Evolutionary conservation across 2,113 vertebrate species (phyloP).

Genomic region (Patagioenas fasciata): DNA sequence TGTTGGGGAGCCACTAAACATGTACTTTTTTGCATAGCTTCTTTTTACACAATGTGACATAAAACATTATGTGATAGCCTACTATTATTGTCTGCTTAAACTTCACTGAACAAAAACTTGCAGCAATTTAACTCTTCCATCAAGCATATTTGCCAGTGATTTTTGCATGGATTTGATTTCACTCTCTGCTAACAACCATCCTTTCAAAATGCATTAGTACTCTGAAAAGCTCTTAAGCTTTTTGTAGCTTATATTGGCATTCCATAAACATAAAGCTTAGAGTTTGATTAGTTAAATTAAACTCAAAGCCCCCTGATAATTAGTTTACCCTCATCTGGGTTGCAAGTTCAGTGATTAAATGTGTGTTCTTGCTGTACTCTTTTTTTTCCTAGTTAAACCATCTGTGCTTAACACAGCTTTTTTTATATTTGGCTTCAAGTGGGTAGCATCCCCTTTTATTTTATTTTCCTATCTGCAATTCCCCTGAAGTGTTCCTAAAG

Average conservation of each 20-base stretch:
- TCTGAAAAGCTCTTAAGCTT: not conserved
- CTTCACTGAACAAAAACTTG: not conserved
- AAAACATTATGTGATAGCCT: not conserved
- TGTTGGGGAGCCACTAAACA: not conserved
- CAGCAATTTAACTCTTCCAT: not conserved
- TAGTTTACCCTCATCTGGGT: not conserved
- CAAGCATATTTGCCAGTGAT: not conserved
- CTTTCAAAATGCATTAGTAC: not conserved
- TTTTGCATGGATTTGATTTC: not conserved
- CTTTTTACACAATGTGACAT: not conserved
- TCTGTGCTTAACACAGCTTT: not conserved
- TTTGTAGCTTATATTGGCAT: not conserved
- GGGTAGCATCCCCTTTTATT: not conserved
- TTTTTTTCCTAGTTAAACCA: not conserved
- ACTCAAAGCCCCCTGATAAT: not conserved
- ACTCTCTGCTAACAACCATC: not conserved
- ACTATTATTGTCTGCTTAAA: not conserved
- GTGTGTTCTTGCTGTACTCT: not conserved
- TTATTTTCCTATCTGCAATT: conserved; percentile 23
- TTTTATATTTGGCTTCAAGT: conserved; percentile 11
- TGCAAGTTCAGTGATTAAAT: conserved; percentile 2
- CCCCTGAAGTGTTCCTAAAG: not conserved
- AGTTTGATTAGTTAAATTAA: not conserved
- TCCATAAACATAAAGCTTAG: not conserved
- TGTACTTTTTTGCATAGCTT: not conserved